phyloP scores from a whole-genome alignment of 2,888 invertebrate genomes.

The Brenthis hecate region DNA sequence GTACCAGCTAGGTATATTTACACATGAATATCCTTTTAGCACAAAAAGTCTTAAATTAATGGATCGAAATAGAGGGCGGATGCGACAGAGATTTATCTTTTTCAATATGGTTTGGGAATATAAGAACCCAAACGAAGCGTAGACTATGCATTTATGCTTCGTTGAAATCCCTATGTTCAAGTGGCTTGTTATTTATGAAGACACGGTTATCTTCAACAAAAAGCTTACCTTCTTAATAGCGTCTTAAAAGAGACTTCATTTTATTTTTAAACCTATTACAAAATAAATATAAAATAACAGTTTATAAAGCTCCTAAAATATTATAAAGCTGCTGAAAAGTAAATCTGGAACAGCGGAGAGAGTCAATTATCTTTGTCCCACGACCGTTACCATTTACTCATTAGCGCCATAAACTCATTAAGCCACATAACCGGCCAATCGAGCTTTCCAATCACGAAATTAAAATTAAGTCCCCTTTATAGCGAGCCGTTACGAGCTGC shows the following conservation, averaged over 20 bases:
- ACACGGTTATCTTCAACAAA: constrained; percentile 1
- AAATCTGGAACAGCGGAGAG: constrained; percentile 31
- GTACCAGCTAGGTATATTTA: constrained; percentile 37
- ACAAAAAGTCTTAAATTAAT: constrained; percentile 54
- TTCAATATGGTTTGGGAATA: constrained; percentile 73
- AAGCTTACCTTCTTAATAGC: not conserved
- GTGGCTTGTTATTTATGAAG: constrained; percentile 58
- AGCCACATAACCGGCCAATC: constrained; percentile 79
- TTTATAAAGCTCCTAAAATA: constrained; percentile 42
- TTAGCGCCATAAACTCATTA: constrained; percentile 78
- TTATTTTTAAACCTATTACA: not conserved
- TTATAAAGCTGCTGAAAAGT: not conserved
- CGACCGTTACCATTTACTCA: constrained; percentile 70
- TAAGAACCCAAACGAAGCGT: constrained; percentile 41
- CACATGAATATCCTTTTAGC: constrained; percentile 39
- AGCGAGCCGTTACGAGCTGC: constrained; percentile 80
- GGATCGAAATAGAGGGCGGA: constrained; percentile 63
- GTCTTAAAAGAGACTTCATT: not conserved
- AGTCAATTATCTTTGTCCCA: constrained; percentile 47
- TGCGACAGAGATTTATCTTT: constrained; percentile 73
- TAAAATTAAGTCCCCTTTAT: constrained; percentile 82
- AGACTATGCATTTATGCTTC: constrained; percentile 31
- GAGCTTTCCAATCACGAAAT: constrained; percentile 82
- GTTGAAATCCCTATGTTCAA: constrained; percentile 52
- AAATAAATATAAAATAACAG: not conserved